Conservation (phyloP, 1,140 invertebrate genomes). For the Paralvinella palmiformis region DNA sequence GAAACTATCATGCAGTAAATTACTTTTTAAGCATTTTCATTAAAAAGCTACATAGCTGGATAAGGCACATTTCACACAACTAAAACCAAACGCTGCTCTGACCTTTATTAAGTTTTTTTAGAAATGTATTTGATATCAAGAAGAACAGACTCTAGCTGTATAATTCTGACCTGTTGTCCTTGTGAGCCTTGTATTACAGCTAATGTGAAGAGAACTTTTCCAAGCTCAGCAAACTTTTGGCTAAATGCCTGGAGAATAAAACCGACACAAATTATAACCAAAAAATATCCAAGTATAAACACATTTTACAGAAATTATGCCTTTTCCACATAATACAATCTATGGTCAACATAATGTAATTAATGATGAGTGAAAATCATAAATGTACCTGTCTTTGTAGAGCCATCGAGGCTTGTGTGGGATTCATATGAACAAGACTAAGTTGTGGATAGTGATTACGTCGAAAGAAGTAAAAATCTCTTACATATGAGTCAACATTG, state of each 20-base stretch:
- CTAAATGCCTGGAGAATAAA: slow-evolving; percentile 64
- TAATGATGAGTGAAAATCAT: background rate
- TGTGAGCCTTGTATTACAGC: slow-evolving; percentile 52
- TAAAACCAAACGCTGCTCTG: no score
- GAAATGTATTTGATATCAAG: no score
- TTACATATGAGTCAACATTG: slow-evolving; percentile 85
- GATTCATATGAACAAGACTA: slow-evolving; percentile 87
- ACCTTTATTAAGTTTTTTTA: no score
- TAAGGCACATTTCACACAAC: no score
- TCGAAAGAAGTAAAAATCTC: slow-evolving; percentile 99
- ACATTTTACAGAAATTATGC: background rate
- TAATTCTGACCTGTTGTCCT: slow-evolving; percentile 48
- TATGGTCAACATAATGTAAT: background rate
- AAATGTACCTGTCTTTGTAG: slow-evolving; percentile 69
- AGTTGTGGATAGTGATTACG: slow-evolving; percentile 96
- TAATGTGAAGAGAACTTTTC: slow-evolving; percentile 66
- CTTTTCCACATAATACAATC: no score
- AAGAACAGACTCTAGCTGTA: no score
- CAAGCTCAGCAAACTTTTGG: slow-evolving; percentile 94
- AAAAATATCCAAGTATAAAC: background rate
- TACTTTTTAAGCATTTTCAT: no score
- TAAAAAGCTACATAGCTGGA: no score
- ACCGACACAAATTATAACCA: background rate
- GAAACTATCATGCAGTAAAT: no score
- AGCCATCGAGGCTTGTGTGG: slow-evolving; percentile 82